phyloP scores from a whole-genome alignment of 2,113 vertebrate species.

The Caranx ignobilis region DNA sequence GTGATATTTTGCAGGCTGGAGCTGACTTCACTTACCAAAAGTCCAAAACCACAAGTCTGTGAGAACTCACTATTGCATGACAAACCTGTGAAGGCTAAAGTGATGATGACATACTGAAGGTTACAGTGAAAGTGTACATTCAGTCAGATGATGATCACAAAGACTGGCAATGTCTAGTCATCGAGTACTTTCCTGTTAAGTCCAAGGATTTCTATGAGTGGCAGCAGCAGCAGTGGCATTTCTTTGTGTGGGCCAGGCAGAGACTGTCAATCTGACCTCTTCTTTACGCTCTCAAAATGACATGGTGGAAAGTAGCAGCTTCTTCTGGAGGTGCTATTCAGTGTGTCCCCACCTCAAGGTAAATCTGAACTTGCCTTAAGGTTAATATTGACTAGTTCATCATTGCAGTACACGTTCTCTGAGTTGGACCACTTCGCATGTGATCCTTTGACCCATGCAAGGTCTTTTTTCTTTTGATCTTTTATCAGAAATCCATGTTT shows the following conservation, averaged over 20 bases:
- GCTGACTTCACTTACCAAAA: constrained; percentile 8
- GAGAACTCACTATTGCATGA: not conserved
- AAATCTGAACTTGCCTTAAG: constrained; percentile 19
- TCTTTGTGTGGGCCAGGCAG: not conserved
- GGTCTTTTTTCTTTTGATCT: constrained; percentile 3
- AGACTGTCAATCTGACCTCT: constrained; percentile 11
- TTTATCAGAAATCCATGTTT: constrained; percentile 7
- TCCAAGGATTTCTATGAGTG: constrained; percentile 12
- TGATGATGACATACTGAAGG: constrained; percentile 39
- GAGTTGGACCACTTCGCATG: constrained; percentile 17
- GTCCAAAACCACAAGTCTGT: constrained; percentile 1
- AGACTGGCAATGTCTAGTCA: constrained; percentile 17
- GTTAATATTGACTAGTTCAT: constrained; percentile 30
- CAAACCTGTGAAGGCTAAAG: not conserved
- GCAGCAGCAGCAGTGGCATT: not conserved
- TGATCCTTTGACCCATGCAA: constrained; percentile 10
- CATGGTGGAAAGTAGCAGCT: not conserved
- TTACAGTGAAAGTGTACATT: constrained; percentile 23
- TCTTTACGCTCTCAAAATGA: constrained; percentile 9
- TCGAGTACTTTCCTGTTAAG: constrained; percentile 20
- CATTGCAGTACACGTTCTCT: not conserved
- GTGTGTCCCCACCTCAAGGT: constrained; percentile 8
- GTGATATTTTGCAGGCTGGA: not conserved
- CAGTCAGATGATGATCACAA: constrained; percentile 28
- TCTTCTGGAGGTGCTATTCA: constrained; percentile 18